Base-by-base conservation (phyloP, 2,113 vertebrate species). In the Panurus biarmicus region DNA sequence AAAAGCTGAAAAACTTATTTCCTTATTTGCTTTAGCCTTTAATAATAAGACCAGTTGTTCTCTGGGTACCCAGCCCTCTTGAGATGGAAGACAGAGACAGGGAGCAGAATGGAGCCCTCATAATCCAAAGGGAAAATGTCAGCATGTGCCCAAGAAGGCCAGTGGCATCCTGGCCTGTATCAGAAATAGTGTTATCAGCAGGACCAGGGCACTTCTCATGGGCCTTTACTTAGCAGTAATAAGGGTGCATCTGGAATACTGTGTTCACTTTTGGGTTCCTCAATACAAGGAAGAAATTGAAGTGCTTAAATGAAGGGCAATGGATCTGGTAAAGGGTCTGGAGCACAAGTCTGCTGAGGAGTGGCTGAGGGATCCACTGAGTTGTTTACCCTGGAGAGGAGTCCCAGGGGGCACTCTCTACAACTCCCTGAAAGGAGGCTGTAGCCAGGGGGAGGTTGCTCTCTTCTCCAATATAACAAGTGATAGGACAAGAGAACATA, bases 391-490 rank as follows among this genome's bases (percentile, higher is more conserved):
- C 28, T 45, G 45, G 16, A 51, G 33, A 38, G 51, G 33, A 45
- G 9, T 7, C 19, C 9, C 9, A 8, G 28, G 22, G 26, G 8
- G 3, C 1, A 1, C 20, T 65, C 36, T 23, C 15, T 29, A n/a
- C 10, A 74, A 10, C 15, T 51, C 20, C 38, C 19, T n/a, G 38
- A 45, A 51, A 58, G 28, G 23, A 65, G 28, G 1, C 12, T 44
- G 26, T n/a, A 58, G 12, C 23, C 36, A 73, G 26, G 12, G 14
- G 23, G 19, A 9, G 5, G 3, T 44, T 1, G 0, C 9, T 38
- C 19, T 60, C 14, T 38, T 45, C 45, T 74, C 53, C 9, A 28
- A 60, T n/a, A 51, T 14, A 53, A 29, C 20, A 60, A 24, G 12
- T 12, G 28, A 45, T 12, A 38, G 28, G 33, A 44, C 45, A 58